phyloP scores from a whole-genome alignment of 1,140 invertebrate species.

The Trichonephila inaurata region DNA sequence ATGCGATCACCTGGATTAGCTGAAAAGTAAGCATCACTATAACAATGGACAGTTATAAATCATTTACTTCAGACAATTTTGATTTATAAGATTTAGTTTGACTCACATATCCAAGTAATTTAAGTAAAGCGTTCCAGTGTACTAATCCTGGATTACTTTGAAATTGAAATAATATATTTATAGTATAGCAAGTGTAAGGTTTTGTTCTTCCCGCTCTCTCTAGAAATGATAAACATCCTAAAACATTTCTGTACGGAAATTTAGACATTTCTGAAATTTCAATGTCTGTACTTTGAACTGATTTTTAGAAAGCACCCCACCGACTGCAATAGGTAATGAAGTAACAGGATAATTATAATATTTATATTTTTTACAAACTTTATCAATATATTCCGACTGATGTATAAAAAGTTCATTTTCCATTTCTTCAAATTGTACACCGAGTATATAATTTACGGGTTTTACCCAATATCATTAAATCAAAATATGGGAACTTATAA shows the following conservation, averaged over 20 bases:
- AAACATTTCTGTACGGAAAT: not conserved
- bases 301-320: not conserved
- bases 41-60: too few relatives aligned
- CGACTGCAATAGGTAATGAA: not conserved
- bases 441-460: not conserved
- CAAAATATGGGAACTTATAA: not conserved
- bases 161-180: not conserved
- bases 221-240: not conserved
- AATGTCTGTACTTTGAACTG: not conserved
- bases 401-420: too few relatives aligned
- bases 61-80: too few relatives aligned
- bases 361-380: not conserved
- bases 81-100: too few relatives aligned
- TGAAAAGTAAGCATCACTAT: too few relatives aligned
- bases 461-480: slow-evolving; percentile 12
- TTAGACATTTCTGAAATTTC: slow-evolving; percentile 22
- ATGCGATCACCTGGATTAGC: too few relatives aligned
- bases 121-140: too few relatives aligned
- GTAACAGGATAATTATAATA: not conserved
- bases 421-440: not conserved
- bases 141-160: too few relatives aligned
- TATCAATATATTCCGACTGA: too few relatives aligned
- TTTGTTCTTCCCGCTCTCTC: not conserved
- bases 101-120: too few relatives aligned
- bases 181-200: not conserved